These are phyloP conservation scores for Congeria kusceri DNA, from an alignment of 2,888 invertebrate species.

Conservation along the genomic window DNA sequence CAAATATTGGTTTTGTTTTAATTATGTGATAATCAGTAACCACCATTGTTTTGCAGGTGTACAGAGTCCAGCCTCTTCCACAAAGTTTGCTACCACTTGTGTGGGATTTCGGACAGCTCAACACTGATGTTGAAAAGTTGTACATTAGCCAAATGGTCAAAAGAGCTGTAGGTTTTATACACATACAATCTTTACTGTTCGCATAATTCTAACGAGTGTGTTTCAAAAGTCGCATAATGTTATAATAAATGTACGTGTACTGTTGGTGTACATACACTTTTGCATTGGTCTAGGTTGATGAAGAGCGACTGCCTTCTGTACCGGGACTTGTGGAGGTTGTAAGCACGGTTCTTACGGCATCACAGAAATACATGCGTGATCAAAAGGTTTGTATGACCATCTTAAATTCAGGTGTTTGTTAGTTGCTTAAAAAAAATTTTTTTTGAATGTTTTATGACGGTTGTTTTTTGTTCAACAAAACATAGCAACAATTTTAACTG, in stretches of 20 bases:
- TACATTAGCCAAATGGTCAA: slow-evolving; percentile 82
- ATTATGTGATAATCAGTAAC: too few species aligned
- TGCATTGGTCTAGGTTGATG: slow-evolving; percentile 44
- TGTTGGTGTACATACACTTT: too few species aligned
- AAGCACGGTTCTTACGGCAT: slow-evolving; percentile 71
- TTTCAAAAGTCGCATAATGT: too few species aligned
- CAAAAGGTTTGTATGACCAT: slow-evolving; percentile 54
- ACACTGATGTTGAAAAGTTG: slow-evolving; percentile 74
- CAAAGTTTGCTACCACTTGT: slow-evolving; percentile 82
- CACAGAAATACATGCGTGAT: slow-evolving; percentile 78
- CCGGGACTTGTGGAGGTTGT: slow-evolving; percentile 52
- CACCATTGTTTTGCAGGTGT: slow-evolving; percentile 49
- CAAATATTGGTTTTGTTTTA: too few species aligned
- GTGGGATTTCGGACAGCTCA: slow-evolving; percentile 84
- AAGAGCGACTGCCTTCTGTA: slow-evolving; percentile 46
- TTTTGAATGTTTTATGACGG: too few species aligned
- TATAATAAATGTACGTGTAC: too few species aligned
- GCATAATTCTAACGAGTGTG: too few species aligned
- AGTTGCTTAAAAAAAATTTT: too few species aligned
- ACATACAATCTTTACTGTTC: too few species aligned
- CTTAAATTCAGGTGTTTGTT: neutral
- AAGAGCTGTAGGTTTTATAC: slow-evolving; percentile 63
- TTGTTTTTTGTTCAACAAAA: too few species aligned
- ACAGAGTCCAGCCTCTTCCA: slow-evolving; percentile 82
- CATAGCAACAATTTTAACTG: too few species aligned